Base-by-base conservation (phyloP, 2,888 invertebrate genomes). In the Thymelicus lineola region DNA sequence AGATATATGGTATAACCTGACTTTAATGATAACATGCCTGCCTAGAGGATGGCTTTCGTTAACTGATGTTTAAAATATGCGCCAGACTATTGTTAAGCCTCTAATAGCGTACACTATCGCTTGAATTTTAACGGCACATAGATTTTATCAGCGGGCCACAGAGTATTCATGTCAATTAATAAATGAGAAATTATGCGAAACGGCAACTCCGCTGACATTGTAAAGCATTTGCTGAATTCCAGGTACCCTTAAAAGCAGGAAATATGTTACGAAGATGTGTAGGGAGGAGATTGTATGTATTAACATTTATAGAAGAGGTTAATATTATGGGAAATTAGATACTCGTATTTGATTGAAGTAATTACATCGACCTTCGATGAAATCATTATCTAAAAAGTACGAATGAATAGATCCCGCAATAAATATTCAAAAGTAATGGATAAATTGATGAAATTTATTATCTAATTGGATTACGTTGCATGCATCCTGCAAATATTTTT, bases 1-100 rank as follows among this genome's bases (percentile, higher is more conserved):
- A 81, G 83, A 80, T 86, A 83, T 82, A 28, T 28, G 28, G 75
- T 63, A 58, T 69, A 69, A 69, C 62, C 61, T 68, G 74, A 66
- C 72, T 70, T 62, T 73, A 73, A 72, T 71, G 73, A 71, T 75
- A 71, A 72, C 72, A 72, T 71, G 57, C 68, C 71, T 70, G 62
- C 62, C 48, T 20, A 66, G 71, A 71, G 72, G 73, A 72, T 72
- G 73, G 75, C 73, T 69, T 69, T 59, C 58, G 69, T 69, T 69
- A 71, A 72, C 73, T 71, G 70, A 72, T 73, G 68, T 53, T 72
- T 72, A 70, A 72, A 72, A 75, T 72, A 72, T 70, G 71, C 72
- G 62, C 63, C 50, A 63, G 57, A 69, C 74, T 72, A 73, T 75
- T 75, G 74, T 74, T 72, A 66, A 64, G 69, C 46, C 53, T 57